A percentile compares a stretch with the other conserved stretches of the same genome.
Conservation (phyloP, 2,888 invertebrate genomes). For the Synanthedon andrenaeformis region DNA sequence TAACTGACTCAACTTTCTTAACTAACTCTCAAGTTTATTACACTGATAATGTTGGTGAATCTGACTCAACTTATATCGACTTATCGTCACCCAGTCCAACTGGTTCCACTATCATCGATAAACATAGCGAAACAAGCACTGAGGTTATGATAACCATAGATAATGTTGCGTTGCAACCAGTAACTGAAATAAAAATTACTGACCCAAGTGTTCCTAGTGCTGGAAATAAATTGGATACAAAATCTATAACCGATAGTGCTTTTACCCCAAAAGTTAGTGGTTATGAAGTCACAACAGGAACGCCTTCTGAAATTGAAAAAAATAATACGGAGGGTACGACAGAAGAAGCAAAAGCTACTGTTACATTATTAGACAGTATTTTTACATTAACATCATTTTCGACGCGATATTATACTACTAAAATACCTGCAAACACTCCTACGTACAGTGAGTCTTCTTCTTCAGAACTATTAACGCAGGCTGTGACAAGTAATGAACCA, state of each 20-base stretch:
- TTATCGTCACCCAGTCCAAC: neutral
- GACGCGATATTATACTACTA: too few relatives aligned
- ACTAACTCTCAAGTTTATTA: constrained; percentile 12
- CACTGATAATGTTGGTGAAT: neutral
- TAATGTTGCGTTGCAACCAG: too few relatives aligned
- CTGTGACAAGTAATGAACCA: too few relatives aligned
- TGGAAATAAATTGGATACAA: constrained; percentile 2
- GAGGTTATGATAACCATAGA: neutral
- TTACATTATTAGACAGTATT: too few relatives aligned
- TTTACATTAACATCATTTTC: too few relatives aligned
- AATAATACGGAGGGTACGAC: too few relatives aligned
- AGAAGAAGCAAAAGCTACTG: too few relatives aligned
- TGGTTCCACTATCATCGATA: neutral
- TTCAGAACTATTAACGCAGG: too few relatives aligned
- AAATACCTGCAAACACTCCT: too few relatives aligned
- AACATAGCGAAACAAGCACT: neutral
- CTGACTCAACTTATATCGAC: neutral
- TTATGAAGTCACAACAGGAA: neutral
- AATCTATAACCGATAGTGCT: constrained; percentile 6
- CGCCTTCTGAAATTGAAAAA: too few relatives aligned
- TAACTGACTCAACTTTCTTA: constrained; percentile 20
- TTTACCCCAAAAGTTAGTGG: constrained; percentile 10
- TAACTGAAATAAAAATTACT: neutral
- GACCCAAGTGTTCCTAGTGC: neutral
- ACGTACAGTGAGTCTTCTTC: too few relatives aligned